Conservation (phyloP, 1,140 invertebrate genomes). For the Tachypleus tridentatus region DNA sequence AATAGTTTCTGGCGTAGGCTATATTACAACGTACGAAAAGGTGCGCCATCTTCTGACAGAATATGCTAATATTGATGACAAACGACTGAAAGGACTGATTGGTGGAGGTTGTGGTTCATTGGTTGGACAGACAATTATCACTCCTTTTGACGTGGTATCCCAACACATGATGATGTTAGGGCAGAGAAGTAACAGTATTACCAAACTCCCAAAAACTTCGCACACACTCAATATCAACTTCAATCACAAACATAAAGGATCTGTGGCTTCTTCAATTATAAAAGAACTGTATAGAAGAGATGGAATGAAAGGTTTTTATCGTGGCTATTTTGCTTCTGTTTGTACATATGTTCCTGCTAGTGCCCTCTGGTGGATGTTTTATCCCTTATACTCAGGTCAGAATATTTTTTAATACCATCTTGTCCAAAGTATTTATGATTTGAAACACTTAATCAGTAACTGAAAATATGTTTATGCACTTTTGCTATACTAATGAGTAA, state of each 20-base stretch:
- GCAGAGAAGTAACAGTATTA: conserved; percentile 2
- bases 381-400: conserved; percentile 85
- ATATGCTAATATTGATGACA: conserved; percentile 44
- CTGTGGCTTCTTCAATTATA: conserved; percentile 52
- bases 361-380: conserved; percentile 92
- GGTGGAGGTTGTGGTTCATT: conserved; percentile 69
- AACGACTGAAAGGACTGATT: conserved; percentile 53
- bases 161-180: conserved; percentile 95
- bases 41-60: conserved; percentile 64
- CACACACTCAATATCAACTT: too few relatives aligned
- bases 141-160: conserved; percentile 90
- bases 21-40: conserved; percentile 92
- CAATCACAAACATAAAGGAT: conserved; percentile 43
- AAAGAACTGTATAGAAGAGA: conserved; percentile 60
- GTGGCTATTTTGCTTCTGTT: conserved; percentile 82
- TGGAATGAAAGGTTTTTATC: conserved; percentile 77
- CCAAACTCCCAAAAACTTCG: too few relatives aligned
- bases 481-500: not conserved
- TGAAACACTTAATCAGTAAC: too few relatives aligned
- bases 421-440: too few relatives aligned
- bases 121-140: conserved; percentile 88
- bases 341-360: conserved; percentile 89
- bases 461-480: too few relatives aligned
- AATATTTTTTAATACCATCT: conserved; percentile 7
- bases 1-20: conserved; percentile 61